Percentiles rank a stretch among this genome's conserved stretches.
Evolutionary conservation across 2,888 invertebrate species (phyloP).

Genomic region (Drosophila robusta): DNA sequence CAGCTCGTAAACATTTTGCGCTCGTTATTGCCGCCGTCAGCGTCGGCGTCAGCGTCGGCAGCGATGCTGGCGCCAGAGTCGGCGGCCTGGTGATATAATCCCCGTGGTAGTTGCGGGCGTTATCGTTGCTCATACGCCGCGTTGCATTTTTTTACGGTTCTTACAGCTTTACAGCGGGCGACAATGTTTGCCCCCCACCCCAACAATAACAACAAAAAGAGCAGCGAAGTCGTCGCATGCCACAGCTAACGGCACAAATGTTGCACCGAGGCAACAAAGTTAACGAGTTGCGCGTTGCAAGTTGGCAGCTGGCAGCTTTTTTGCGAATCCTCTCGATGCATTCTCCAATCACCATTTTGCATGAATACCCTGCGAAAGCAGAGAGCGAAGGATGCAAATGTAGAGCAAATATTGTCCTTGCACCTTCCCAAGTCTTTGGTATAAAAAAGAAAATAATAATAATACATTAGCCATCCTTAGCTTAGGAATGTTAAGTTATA

Average conservation of each 20-base stretch:
- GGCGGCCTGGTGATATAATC: constrained; percentile 41
- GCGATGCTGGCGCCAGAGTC: constrained; percentile 16
- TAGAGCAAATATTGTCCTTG: too few species aligned
- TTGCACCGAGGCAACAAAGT: constrained; percentile 48
- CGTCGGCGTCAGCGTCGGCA: constrained; percentile 25
- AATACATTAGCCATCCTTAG: too few species aligned
- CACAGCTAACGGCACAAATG: constrained; percentile 35
- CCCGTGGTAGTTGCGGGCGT: constrained; percentile 22
- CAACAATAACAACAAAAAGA: constrained; percentile 2
- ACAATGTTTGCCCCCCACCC: constrained; percentile 34
- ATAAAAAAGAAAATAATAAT: too few species aligned
- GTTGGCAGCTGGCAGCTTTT: too few species aligned
- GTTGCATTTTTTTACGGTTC: constrained; percentile 46
- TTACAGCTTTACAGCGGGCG: constrained; percentile 47
- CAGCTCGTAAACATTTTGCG: constrained; percentile 58
- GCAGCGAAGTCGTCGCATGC: constrained; percentile 24
- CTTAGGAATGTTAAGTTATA: too few species aligned
- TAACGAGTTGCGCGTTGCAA: constrained; percentile 16
- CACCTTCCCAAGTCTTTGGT: too few species aligned
- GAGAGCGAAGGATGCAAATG: background rate
- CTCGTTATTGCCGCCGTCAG: constrained; percentile 49
- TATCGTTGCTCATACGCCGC: constrained; percentile 62
- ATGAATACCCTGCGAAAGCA: constrained; percentile 22
- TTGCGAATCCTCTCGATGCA: constrained; percentile 10
- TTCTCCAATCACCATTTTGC: constrained; percentile 37